Evolutionary conservation across 2,888 invertebrate genomes (phyloP), one percentile per base, ranked within the genome.

Genomic region (Caenorhabditis zanzibari): DNA sequence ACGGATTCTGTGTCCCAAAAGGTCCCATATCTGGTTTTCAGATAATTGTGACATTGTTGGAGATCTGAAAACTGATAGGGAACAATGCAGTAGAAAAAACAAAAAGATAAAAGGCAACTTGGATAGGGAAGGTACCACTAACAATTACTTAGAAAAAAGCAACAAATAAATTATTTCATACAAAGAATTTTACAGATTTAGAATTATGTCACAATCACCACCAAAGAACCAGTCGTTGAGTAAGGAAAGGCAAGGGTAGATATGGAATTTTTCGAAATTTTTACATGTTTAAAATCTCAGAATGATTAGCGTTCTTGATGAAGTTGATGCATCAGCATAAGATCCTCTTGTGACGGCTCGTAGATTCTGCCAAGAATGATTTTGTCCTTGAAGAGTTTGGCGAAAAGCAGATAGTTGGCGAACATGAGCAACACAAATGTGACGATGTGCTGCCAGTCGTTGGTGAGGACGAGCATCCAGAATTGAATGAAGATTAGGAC

Each of bases 391-490:
- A 95, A 94, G 88, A 97, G 94, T 93, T 96, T 96, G 93, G 96
- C 98, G 58, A 98, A 94, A 0, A 96, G 96, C 91, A 96, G 96
- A 93, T 97, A 97, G 93, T 97, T 97, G 85, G 96, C 96, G 92
- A 97, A 95, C 44, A 97, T 94, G 61, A 98, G 94, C 81, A 97
- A 94, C 6, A 96, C 95, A 90, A 97, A 94, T 2, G 97, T 96
- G 61, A 97, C 93, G 82, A 97, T 95, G 92, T 96, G 96, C 93
- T 97, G 96, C 98, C 98, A 98, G 89, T 96, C 96, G 49, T 95
- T 94, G 19, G 95, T 95, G 86, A 95, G 95, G 89, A 96, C 94
- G 14, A 98, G 93, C 41, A 96, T 94, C 71, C 95, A 94, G 80
- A 98, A 94, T 93, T 97, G 96, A 35, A 86, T 81, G 28, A 87